Conservation (phyloP, 2,888 invertebrate species). For the Epistrophella euchroma region DNA sequence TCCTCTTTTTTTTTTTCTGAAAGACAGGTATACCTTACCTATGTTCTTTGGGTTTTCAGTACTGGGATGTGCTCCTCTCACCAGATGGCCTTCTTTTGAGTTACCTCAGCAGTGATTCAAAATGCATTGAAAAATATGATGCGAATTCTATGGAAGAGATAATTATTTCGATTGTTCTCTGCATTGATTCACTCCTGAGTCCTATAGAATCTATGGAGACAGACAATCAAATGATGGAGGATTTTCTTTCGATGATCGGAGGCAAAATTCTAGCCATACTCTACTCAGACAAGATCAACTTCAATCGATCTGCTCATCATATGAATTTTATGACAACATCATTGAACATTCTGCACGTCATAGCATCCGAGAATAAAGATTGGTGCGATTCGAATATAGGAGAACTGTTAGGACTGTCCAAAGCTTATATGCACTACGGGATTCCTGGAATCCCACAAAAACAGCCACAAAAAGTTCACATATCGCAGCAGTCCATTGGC, state of each 20-base stretch:
- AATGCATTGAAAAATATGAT: constrained; percentile 66
- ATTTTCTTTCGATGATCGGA: constrained; percentile 60
- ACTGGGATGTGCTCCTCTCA: constrained; percentile 73
- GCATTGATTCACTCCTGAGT: constrained; percentile 76
- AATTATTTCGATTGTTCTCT: constrained; percentile 74
- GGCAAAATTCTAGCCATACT: constrained; percentile 65
- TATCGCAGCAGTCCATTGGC: constrained; percentile 87
- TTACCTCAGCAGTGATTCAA: constrained; percentile 31
- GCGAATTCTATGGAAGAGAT: constrained; percentile 76
- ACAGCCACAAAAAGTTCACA: constrained; percentile 85
- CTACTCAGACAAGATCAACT: constrained; percentile 65
- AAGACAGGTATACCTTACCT: neutral
- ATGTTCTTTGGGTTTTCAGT: constrained; percentile 57
- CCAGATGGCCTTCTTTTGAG: constrained; percentile 74
- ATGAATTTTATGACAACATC: constrained; percentile 70
- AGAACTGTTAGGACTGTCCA: constrained; percentile 86
- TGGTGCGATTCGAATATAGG: constrained; percentile 83
- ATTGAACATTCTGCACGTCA: constrained; percentile 74
- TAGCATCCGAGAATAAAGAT: constrained; percentile 79
- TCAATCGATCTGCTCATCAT: constrained; percentile 63
- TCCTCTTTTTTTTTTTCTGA: neutral
- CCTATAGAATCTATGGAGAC: constrained; percentile 47
- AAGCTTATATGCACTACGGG: constrained; percentile 85
- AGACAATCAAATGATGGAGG: constrained; percentile 6
- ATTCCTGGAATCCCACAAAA: constrained; percentile 81